Evolutionary conservation across 2,888 invertebrate species (phyloP), one percentile per base, ranked within the genome.

Genomic region (Perithous albicinctus): DNA sequence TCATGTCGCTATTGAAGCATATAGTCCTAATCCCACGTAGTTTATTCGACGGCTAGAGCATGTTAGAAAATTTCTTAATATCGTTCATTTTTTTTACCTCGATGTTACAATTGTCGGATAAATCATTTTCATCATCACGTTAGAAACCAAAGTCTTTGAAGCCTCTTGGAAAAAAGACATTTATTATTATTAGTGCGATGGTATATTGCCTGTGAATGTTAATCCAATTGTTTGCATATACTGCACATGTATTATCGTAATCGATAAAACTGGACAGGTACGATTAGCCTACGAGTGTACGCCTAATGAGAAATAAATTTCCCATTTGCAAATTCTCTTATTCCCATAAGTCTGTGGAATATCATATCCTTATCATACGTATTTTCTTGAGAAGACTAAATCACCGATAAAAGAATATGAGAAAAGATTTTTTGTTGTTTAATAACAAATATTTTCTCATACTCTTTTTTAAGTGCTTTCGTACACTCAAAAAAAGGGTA

Each of bases 121-220:
- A 69, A 46, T 72, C 7, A 61, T 67, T 48, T 20, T 74, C 43
- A 63, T 74, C 18, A 48, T 66, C 64, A 29, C 15, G 38, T 69
- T 46, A n/a, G 38, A 59, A 29, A 69, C 48, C 7, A 26, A 63
- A 51, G n/a, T n/a, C 35, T n/a, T 35, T 8, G n/a, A 48, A 67
- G 38, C 51, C 43, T 35, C 15, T 38, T 12, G 61, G 56, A 70
- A 76, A 66, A 51, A n/a, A 54, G 18, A n/a, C 10, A 66, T 54
- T 43, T 63, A 32, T 51, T 38, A 51, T 64, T 64, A 41, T 86
- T 88, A 88, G 86, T 89, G 87, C 81, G 77, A 87, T 88, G 86
- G 87, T 72, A 74, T 64, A 80, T n/a, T 89, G 89, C 89, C 85
- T 90, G 89, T 88, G 86, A 87, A 90, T 90, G 87, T 89, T 89